Conservation (phyloP, 2,888 invertebrate genomes). For the Saturnia japonica region DNA sequence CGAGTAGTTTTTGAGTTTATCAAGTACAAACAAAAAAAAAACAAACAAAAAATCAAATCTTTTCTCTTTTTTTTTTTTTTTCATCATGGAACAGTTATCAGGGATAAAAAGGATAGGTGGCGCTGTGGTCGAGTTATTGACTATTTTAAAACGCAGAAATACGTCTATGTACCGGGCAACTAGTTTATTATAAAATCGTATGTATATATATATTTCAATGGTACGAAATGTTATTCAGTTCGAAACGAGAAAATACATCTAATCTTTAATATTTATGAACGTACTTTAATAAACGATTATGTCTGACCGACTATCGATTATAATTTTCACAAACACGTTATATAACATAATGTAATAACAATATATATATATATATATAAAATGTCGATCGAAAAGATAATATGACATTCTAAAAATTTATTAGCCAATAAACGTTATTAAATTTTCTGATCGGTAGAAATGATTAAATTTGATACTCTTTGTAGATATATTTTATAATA, state of each 20-base stretch:
- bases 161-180: no score
- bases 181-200: no score
- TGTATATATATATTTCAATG: no score
- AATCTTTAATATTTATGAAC: neutral
- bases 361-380: neutral
- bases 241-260: neutral
- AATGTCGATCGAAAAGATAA: neutral
- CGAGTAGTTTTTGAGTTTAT: no score
- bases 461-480: neutral
- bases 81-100: no score
- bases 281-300: slow-evolving; percentile 1
- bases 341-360: neutral
- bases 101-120: no score
- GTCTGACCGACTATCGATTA: neutral
- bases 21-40: no score
- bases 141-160: no score
- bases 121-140: no score
- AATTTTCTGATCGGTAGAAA: neutral
- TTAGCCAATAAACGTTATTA: neutral
- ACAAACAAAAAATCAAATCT: no score
- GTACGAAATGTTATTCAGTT: neutral
- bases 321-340: neutral
- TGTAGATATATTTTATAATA: neutral
- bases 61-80: no score
- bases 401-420: neutral